A percentile compares a stretch with the other conserved stretches of the same genome.
phyloP scores from a whole-genome alignment of 2,888 invertebrate species.

The Drosophila aldrichi region DNA sequence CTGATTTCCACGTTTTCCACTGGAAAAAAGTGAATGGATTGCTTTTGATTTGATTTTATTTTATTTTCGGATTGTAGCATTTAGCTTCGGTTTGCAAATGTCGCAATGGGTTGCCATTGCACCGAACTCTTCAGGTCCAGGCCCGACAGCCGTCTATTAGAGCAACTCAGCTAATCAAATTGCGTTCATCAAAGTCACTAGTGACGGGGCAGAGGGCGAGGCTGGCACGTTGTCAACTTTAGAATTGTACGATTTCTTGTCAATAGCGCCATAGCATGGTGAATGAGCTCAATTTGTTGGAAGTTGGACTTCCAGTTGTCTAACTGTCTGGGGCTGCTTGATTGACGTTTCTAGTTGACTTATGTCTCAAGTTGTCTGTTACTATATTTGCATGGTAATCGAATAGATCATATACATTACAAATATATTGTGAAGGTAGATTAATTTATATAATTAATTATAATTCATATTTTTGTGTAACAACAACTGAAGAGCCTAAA shows the following conservation, averaged over 20 bases:
- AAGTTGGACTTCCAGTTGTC: constrained; percentile 5
- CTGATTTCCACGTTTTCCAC: constrained; percentile 72
- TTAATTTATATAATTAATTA: neutral
- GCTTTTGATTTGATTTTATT: constrained; percentile 11
- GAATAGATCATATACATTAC: too few species aligned
- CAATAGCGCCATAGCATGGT: constrained; percentile 22
- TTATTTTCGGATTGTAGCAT: constrained; percentile 40
- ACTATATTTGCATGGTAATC: neutral
- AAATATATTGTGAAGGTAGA: neutral
- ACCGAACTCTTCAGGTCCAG: constrained; percentile 22
- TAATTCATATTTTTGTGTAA: neutral
- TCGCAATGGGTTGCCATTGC: constrained; percentile 61
- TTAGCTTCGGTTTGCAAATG: constrained; percentile 67
- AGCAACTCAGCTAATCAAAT: constrained; percentile 55
- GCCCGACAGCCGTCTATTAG: constrained; percentile 33
- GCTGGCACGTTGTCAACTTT: constrained; percentile 51
- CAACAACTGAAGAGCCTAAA: too few species aligned
- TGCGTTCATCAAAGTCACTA: constrained; percentile 73
- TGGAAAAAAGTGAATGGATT: constrained; percentile 70
- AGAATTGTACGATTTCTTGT: constrained; percentile 34
- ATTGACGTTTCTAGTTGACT: neutral
- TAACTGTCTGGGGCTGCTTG: neutral
- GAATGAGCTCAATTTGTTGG: constrained; percentile 35
- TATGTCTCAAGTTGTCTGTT: neutral
- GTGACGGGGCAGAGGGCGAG: neutral